Evolutionary conservation across 2,888 invertebrate genomes (phyloP).

Genomic region (Orthosia gothica): DNA sequence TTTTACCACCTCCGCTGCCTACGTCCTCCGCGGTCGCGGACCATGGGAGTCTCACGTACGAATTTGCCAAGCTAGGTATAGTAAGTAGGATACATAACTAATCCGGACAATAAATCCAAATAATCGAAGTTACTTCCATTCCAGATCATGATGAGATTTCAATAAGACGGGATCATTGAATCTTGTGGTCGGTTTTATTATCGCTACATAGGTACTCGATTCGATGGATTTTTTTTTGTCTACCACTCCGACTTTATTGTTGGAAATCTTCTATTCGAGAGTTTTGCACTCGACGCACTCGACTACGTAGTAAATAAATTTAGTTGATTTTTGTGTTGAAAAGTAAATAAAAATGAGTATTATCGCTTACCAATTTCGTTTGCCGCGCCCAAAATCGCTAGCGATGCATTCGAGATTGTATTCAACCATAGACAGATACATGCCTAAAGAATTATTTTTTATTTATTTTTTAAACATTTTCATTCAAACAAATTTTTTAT

Average conservation of each 20-base stretch:
- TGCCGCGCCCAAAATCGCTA: background rate
- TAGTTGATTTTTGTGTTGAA: background rate
- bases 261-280: slow-evolving; percentile 3
- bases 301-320: background rate
- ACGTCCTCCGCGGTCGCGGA: no score
- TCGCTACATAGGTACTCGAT: background rate
- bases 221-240: slow-evolving; percentile 15
- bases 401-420: background rate
- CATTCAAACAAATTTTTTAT: background rate
- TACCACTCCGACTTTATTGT: slow-evolving; percentile 8
- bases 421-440: no score
- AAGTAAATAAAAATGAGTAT: background rate
- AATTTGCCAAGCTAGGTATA: no score
- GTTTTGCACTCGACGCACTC: background rate
- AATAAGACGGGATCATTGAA: background rate
- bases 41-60: no score
- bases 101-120: slow-evolving; percentile 1
- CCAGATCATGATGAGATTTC: background rate
- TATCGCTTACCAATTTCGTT: background rate
- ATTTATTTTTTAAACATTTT: no score
- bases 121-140: background rate
- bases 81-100: background rate
- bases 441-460: no score
- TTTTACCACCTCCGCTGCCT: no score
- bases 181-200: slow-evolving; percentile 14